A percentile compares a stretch with the other conserved stretches of the same genome.
These are phyloP conservation scores for Cryptoleucopteryx plumbea DNA, from an alignment of 2,113 vertebrate genomes.

Conservation along the genomic window DNA sequence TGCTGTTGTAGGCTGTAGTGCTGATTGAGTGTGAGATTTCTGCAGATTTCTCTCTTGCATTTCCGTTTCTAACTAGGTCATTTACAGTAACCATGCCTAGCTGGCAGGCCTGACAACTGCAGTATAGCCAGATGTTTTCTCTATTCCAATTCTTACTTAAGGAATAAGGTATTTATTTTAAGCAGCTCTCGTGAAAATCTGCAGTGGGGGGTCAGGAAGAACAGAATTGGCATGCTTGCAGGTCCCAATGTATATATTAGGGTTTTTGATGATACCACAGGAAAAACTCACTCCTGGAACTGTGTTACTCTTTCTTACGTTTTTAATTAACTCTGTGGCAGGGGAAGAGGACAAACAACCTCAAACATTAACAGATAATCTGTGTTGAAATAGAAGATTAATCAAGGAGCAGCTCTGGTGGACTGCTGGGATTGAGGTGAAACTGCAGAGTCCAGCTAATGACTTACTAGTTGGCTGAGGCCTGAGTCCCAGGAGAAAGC, in stretches of 20 bases:
- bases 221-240: not conserved
- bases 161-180: not conserved
- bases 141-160: not conserved
- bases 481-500: not conserved
- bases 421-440: not conserved
- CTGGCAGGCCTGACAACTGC: not conserved
- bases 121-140: not conserved
- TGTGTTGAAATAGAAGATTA: not conserved
- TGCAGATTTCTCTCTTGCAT: not conserved
- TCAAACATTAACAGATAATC: not conserved
- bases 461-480: not conserved
- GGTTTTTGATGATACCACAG: not conserved
- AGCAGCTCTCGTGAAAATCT: not conserved
- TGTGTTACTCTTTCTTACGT: not conserved
- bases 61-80: conserved; percentile 8
- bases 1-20: not conserved
- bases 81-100: not conserved
- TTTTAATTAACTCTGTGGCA: not conserved
- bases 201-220: not conserved
- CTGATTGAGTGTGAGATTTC: not conserved
- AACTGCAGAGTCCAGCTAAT: not conserved
- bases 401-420: not conserved
- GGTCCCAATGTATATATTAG: rapidly evolving
- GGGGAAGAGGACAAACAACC: not conserved
- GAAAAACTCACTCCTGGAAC: not conserved